Evolutionary conservation across 2,888 invertebrate species (phyloP), one percentile per base, ranked within the genome.

Genomic region (Ramazzottius varieornatus): DNA sequence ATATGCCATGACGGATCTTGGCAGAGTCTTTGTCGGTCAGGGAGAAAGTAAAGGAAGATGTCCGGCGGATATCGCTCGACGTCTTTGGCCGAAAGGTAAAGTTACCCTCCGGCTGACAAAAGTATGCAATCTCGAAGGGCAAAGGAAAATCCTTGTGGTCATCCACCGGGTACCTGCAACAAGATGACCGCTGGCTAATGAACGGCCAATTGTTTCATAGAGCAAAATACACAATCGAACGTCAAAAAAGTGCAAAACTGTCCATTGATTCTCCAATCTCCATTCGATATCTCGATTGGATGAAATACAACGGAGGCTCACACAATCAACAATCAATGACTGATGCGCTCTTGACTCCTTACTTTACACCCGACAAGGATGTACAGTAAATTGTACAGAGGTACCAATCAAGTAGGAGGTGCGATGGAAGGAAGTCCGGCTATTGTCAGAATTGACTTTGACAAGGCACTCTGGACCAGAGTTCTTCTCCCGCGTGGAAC

Each of bases 81-180:
- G 29, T 16, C 71, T 88, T 83, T 4, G 90, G 90, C 20, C 91
- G 90, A 68, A 90, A 86, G 68, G 78, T 79, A 65, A 80, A 86
- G 76, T 96, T 98, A 66, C 98, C 98, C 78, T 99, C 98, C 1
- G 98, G 98, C 77, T 99, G 98, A 74, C 98, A 98, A 79, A 98
- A 98, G 78, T 92, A 96, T 33, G 96, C 93, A 83, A 98, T 94
- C 77, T 99, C 98, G 73, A 91, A 81, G 0, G 98, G 94, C 72
- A 99, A 80, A 0, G 90, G 88, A 76, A 99, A 99, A 78, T 99
- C 98, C 65, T 76, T 73, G 70, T 80, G 80, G 70, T 80, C 78
- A 66, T 78, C 77, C 20, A 75, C 71, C 0, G 80, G 80, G 69
- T 79, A 80, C 20, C 79, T 63, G 46, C 1, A 64, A 65, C 2